Evolutionary conservation across 2,113 vertebrate genomes (phyloP).

Genomic region (Lamprotornis superbus): DNA sequence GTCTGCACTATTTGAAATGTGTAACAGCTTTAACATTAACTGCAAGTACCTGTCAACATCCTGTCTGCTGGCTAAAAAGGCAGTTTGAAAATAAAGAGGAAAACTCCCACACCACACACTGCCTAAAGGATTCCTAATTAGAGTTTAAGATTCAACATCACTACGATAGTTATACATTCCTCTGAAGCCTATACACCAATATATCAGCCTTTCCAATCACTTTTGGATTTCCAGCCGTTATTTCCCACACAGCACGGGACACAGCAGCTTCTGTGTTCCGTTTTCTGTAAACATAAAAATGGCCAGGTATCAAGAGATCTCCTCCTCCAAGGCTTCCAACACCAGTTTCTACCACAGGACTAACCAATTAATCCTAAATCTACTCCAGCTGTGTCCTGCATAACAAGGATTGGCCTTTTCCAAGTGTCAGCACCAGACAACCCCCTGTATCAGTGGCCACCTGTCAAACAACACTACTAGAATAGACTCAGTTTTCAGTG

Average conservation of each 20-base stretch:
- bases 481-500: background rate
- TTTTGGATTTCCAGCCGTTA: background rate
- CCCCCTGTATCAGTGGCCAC: background rate
- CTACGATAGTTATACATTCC: background rate
- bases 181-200: background rate
- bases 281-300: fast-evolving
- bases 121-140: background rate
- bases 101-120: background rate
- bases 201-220: background rate
- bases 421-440: background rate
- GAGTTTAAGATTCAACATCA: background rate
- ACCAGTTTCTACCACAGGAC: background rate
- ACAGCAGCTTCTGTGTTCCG: background rate
- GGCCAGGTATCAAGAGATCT: background rate
- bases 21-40: background rate
- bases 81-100: background rate
- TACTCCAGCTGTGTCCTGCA: background rate
- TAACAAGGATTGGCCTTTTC: background rate
- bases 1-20: background rate
- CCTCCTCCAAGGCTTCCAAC: background rate
- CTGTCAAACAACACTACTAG: background rate
- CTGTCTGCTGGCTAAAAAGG: background rate
- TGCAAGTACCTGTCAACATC: background rate
- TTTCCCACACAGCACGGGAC: background rate
- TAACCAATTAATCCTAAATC: background rate